Base-by-base conservation (phyloP, 2,888 invertebrate genomes). In the Lepeophtheirus nordmannii region DNA sequence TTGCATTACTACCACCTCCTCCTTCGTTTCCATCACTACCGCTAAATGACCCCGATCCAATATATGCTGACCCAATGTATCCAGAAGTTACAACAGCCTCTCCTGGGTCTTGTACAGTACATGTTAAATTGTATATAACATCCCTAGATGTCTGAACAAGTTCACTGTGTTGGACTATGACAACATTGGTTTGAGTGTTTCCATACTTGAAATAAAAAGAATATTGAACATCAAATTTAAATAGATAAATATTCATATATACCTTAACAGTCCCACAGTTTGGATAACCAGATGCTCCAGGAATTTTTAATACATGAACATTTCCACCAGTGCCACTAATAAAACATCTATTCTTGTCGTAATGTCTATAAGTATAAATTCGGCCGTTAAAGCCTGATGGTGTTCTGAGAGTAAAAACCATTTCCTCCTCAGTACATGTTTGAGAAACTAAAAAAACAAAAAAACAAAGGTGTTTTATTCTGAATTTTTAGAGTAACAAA, bases 31-130 rank as follows among this genome's bases (percentile, higher is more conserved):
- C 62, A 57, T 67, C 14, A 37, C 30, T 11, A 30, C 62, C 41
- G 41, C 62, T 37, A 23, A 46, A 17, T 2, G 53, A 46, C 17
- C 20, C 58, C 9, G 23, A 58, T 61, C 22, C 58, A 63, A 70
- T 74, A 80, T 82, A 87, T 89, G 89, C 89, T 70, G 89, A 88
- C 71, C 89, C 89, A 72, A 90, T 90, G 75, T 89, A 90, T 71
- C 89, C 89, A 37, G 91, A 91, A 17, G 90, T 90, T 67, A 92
- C 91, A 3, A 92, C 87, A 12, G 91, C 89, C 76, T 92, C 91
- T 23, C 90, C 91, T 0, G 91, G 90, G 38, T 90, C 90, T 71
- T 89, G 82, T 77, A 91, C 89, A 67, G 89, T 80, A 73, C 91
- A 92, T n/a, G 91, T 92, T 69, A 92, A 78, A 75, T 92, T 92